These are phyloP conservation scores for Misgurnus anguillicaudatus DNA, from an alignment of 2,113 vertebrate species.

Conservation along the genomic window DNA sequence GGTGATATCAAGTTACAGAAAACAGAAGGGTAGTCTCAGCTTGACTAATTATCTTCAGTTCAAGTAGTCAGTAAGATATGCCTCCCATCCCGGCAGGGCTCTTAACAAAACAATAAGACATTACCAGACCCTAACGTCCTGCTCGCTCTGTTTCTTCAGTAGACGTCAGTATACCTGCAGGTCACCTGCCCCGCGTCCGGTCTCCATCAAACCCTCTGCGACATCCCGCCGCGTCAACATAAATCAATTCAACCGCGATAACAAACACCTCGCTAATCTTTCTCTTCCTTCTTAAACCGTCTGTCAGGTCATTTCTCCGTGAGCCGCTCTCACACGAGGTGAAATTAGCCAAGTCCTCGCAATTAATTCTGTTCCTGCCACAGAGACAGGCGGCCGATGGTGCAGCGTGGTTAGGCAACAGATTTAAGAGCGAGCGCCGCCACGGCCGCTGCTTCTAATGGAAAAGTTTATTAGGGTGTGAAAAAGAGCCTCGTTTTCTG, in stretches of 20 bases:
- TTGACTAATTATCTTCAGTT: slow-evolving; percentile 46
- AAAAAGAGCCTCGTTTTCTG: slow-evolving; percentile 32
- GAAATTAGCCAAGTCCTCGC: slow-evolving; percentile 47
- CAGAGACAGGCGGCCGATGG: not conserved
- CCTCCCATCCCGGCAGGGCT: not conserved
- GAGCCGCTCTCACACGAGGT: slow-evolving; percentile 26
- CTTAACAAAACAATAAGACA: slow-evolving; percentile 34
- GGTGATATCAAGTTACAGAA: slow-evolving; percentile 25
- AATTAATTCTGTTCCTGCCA: slow-evolving; percentile 53
- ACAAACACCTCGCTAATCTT: slow-evolving; percentile 48
- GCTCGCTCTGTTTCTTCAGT: not conserved
- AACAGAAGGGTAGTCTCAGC: not conserved
- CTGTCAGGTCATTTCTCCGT: slow-evolving; percentile 52
- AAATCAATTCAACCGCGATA: slow-evolving; percentile 53
- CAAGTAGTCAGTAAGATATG: slow-evolving; percentile 30
- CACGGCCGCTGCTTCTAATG: slow-evolving; percentile 17
- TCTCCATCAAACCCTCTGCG: slow-evolving; percentile 49
- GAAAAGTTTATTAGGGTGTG: slow-evolving; percentile 39
- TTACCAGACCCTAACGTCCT: slow-evolving; percentile 31
- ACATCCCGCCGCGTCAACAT: slow-evolving; percentile 39
- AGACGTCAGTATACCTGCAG: slow-evolving; percentile 41
- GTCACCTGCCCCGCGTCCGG: slow-evolving; percentile 38
- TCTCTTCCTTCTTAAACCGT: not conserved
- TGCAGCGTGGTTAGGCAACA: slow-evolving; percentile 43
- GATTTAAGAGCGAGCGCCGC: slow-evolving; percentile 45